Evolutionary conservation across 2,113 vertebrate genomes (phyloP).

Genomic region (Scytalopus superciliaris): DNA sequence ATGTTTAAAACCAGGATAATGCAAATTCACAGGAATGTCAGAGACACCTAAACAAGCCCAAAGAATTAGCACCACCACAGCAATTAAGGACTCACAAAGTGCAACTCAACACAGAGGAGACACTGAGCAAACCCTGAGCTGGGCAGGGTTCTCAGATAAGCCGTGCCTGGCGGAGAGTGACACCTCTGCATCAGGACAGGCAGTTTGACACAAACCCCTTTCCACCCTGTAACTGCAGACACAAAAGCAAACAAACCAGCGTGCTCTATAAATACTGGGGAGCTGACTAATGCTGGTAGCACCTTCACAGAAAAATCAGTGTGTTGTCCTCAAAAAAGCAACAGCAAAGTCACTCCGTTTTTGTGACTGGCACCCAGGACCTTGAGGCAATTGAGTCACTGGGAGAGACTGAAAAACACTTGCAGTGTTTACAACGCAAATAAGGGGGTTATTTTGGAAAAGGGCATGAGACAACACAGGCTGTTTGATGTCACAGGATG

Average conservation of each 20-base stretch:
- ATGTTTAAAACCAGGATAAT: not conserved
- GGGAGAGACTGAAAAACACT: not conserved
- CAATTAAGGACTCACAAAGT: not conserved
- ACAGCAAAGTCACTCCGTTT: not conserved
- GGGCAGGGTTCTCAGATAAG: not conserved
- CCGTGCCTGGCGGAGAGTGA: not conserved
- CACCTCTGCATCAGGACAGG: not conserved
- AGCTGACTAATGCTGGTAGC: not conserved
- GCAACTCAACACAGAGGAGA: not conserved
- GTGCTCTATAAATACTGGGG: not conserved
- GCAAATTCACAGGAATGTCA: not conserved
- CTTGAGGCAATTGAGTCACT: not conserved
- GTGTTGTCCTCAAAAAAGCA: not conserved
- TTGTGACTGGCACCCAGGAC: not conserved
- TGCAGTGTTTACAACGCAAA: not conserved
- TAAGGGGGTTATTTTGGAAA: not conserved
- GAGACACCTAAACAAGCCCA: not conserved
- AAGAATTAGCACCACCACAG: not conserved
- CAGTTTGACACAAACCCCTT: not conserved
- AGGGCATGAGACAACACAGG: not conserved
- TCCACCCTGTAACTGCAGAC: not conserved
- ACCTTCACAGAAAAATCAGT: not conserved
- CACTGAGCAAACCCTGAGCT: not conserved
- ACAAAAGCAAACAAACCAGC: not conserved
- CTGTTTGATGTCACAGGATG: not conserved